These are phyloP conservation scores for Chironomus striatipennis DNA, from an alignment of 1,140 invertebrate genomes.

Conservation along the genomic window DNA sequence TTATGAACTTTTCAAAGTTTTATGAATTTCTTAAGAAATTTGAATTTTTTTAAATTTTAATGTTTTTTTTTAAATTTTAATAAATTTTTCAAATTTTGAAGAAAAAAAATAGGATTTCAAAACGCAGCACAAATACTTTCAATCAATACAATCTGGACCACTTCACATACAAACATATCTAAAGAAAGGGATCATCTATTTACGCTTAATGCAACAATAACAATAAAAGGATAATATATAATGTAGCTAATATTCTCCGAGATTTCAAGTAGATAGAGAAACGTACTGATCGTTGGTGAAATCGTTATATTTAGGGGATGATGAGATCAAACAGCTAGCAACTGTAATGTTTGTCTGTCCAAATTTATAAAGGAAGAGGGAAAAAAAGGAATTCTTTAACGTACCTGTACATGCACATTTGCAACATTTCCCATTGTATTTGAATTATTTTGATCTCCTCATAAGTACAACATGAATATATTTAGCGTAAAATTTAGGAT, in stretches of 20 bases:
- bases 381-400: neutral
- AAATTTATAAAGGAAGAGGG: neutral
- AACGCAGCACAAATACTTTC: too few species aligned
- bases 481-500: conserved; percentile 21
- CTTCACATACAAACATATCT: neutral
- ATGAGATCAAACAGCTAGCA: neutral
- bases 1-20: too few species aligned
- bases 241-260: conserved; percentile 7
- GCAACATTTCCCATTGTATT: neutral
- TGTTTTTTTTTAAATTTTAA: too few species aligned
- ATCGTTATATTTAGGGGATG: neutral
- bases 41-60: too few species aligned
- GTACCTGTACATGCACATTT: conserved; percentile 7
- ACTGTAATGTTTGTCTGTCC: neutral
- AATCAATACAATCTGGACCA: too few species aligned
- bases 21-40: too few species aligned
- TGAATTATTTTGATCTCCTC: neutral
- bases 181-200: conserved; percentile 17
- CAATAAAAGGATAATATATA: conserved; percentile 21
- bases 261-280: neutral
- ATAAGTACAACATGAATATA: conserved; percentile 5
- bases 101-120: too few species aligned
- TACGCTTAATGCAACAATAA: conserved; percentile 22
- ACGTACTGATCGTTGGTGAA: neutral
- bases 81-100: too few species aligned